Percentiles rank a stretch among this genome's conserved stretches.
Evolutionary conservation across 30 jellyfish, hydroid and myxozoan genomes (phyloP).

Genomic region (Pelagia noctiluca): DNA sequence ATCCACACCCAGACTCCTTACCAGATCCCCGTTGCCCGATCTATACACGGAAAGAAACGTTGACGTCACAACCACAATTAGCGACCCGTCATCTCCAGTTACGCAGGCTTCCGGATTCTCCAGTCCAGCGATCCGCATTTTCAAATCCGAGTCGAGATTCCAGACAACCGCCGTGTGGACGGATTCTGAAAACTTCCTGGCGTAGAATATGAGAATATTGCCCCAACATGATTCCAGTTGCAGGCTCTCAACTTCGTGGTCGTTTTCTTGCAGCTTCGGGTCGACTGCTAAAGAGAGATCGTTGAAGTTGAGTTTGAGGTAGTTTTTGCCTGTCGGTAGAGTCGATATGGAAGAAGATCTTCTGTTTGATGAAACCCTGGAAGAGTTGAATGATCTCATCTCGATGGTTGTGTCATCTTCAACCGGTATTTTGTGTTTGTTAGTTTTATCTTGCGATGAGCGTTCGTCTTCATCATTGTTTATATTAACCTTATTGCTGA

Average conservation of each 20-base stretch:
- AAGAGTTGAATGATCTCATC: too few species aligned
- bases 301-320: conserved; percentile 54
- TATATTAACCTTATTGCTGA: too few species aligned
- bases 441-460: too few species aligned
- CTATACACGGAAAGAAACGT: conserved; percentile 33
- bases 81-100: background rate
- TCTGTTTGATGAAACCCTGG: too few species aligned
- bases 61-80: conserved; percentile 35
- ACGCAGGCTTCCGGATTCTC: conserved; percentile 65
- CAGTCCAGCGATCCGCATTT: conserved; percentile 56
- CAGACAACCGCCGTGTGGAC: conserved; percentile 51
- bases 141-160: conserved; percentile 56
- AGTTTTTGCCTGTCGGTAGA: conserved; percentile 59
- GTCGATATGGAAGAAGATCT: too few species aligned
- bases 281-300: conserved; percentile 47
- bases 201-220: conserved; percentile 32
- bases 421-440: too few species aligned
- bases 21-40: conserved; percentile 34
- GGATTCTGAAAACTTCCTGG: conserved; percentile 54
- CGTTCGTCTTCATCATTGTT: too few species aligned
- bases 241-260: conserved; percentile 35
- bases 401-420: too few species aligned
- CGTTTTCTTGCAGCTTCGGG: conserved; percentile 43
- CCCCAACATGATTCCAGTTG: conserved; percentile 27
- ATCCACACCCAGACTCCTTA: conserved; percentile 16